Base-by-base conservation (phyloP, 1,140 invertebrate genomes). In the Drosophila chauvacae region DNA sequence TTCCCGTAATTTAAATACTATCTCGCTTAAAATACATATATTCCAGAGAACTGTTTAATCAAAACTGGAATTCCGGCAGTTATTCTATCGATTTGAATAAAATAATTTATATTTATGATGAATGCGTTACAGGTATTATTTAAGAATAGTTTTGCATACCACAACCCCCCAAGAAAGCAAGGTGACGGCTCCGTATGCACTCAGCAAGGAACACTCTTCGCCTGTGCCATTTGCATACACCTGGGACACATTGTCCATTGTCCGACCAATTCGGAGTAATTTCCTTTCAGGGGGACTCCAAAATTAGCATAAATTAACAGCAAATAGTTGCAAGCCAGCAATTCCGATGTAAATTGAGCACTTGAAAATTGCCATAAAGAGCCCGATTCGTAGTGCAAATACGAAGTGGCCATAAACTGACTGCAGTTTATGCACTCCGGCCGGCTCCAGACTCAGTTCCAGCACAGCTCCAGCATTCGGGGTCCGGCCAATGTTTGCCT, bases 341-440 rank as follows among this genome's bases (percentile, higher is more conserved):
- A 80, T 83, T 80, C 70, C 76, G 50, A 77, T 88, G 84, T 80
- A 86, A 88, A 86, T 88, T 88, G 84, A 83, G 80, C 76, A 70
- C 84, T 80, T 77, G 77, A 57, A 72, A 68, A 59, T 59, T 65
- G 55, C 60, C 80, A 86, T 86, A 83, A 86, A 88, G 84, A 87
- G 82, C 75, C 66, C 61, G 69, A 77, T 80, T 77, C 76, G 76
- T 48, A 78, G 77, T 81, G 66, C 73, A 86, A 73, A 80, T 77
- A 88, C 76, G 76, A 88, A 88, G 83, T 88, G 83, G 80, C 80
- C 76, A 88, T 86, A 86, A 86, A 86, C 84, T 87, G 61, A 59
- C 70, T 73, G 63, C 83, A 88, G 59, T 88, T 86, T 88, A 86
- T 88, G 84, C 58, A 80, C 75, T 77, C 80, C 64, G 60, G 53